Evolutionary conservation across 2,113 vertebrate genomes (phyloP), one percentile per base, ranked within the genome.

Genomic region (Fregetta grallaria): DNA sequence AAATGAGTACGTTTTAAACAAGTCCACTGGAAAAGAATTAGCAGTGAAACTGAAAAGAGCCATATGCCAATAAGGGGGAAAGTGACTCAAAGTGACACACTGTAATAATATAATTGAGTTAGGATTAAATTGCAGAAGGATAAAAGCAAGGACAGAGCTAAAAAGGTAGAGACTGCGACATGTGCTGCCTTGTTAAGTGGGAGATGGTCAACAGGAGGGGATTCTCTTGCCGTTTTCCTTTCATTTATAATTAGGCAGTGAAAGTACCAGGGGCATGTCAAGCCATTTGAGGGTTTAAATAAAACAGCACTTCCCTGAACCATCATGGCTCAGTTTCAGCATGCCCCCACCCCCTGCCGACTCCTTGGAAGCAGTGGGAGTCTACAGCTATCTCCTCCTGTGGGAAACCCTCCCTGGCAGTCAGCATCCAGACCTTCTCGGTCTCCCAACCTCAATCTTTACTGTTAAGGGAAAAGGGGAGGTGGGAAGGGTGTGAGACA

Each of bases 21-120:
- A 98, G 96, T 98, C 97, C 97, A 97, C 95, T 96, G 96, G 97
- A 98, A 98, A 96, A 96, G 96, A 98, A 98, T 98, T 97, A 98
- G 97, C 96, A 97, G 97, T 76, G 96, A 96, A 97, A 97, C 96
- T 92, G 95, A 98, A 97, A 97, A 95, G 93, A 97, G 95, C 97
- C 97, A 98, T 97, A 97, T 98, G 97, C 97, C 97, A 98, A 88
- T 93, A 96, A 96, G 86, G 90, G 94, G 91, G 96, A 97, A 96
- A 97, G 95, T 87, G 67, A 86, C 96, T 98, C 94, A 95, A 98
- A 98, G 95, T 96, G 96, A 94, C 97, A 95, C 42, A 6, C 73
- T 97, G 66, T 97, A 97, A 98, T 97, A 96, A 96, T 96, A 97
- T 97, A 97, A 98, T 95, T 97, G 97, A 98, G 95, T 97, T 96